A percentile compares a stretch with the other conserved stretches of the same genome.
phyloP scores from a whole-genome alignment of 2,888 invertebrate species.

The Harpalus rufipes region DNA sequence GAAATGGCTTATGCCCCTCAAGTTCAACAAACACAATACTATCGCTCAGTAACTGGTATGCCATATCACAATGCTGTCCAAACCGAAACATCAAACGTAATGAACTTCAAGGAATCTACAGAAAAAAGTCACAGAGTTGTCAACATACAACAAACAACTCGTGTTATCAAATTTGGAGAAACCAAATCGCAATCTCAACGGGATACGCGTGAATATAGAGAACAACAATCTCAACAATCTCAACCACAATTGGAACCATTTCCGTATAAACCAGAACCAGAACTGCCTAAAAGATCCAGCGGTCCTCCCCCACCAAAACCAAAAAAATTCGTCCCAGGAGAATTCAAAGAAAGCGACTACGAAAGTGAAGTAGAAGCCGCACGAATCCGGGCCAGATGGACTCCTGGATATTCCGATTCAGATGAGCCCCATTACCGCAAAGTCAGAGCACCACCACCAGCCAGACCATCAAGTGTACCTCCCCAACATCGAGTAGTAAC shows the following conservation, averaged over 20 bases:
- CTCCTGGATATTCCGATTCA: slow-evolving; percentile 80
- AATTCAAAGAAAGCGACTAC: slow-evolving; percentile 84
- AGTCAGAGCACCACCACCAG: slow-evolving; percentile 80
- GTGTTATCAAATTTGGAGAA: slow-evolving; percentile 84
- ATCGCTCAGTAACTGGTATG: slow-evolving; percentile 79
- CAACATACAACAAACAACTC: slow-evolving; percentile 84
- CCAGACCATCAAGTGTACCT: slow-evolving; percentile 79
- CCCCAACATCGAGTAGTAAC: slow-evolving; percentile 78
- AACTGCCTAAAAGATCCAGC: slow-evolving; percentile 74
- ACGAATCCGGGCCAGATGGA: slow-evolving; percentile 83
- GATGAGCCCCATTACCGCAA: slow-evolving; percentile 81
- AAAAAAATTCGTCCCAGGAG: slow-evolving; percentile 83
- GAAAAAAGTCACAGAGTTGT: slow-evolving; percentile 83
- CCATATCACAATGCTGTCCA: slow-evolving; percentile 82
- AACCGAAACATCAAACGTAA: slow-evolving; percentile 84
- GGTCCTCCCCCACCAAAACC: slow-evolving; percentile 80
- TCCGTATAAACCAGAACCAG: slow-evolving; percentile 76
- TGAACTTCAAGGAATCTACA: slow-evolving; percentile 85
- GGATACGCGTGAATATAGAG: slow-evolving; percentile 58
- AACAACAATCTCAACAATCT: slow-evolving; percentile 63
- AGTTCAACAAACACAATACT: slow-evolving; percentile 78
- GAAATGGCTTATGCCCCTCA: slow-evolving; percentile 80
- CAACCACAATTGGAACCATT: slow-evolving; percentile 75
- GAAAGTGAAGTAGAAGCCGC: slow-evolving; percentile 83
- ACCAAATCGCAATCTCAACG: slow-evolving; percentile 72